phyloP scores from a whole-genome alignment of 2,113 vertebrate genomes.

The Triplophysa dalaica region DNA sequence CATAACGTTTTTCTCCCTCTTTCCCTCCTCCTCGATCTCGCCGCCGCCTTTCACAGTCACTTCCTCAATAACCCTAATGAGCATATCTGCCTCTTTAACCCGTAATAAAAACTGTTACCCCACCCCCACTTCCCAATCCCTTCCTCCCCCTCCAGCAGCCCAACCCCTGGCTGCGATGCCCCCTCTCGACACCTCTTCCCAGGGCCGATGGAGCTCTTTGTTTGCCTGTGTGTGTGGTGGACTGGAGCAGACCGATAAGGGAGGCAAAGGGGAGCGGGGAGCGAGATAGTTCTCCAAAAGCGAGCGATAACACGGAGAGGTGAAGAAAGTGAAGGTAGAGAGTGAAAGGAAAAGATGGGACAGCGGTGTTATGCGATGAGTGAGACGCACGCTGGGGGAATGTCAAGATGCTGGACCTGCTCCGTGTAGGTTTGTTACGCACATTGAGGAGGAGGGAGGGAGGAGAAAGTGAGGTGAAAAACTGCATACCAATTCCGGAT shows the following conservation, averaged over 20 bases:
- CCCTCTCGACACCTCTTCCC: slow-evolving; percentile 43
- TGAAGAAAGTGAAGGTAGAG: slow-evolving; percentile 37
- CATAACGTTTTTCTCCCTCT: background rate
- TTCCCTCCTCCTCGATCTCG: background rate
- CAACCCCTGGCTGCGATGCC: slow-evolving; percentile 34
- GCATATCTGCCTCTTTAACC: slow-evolving; percentile 26
- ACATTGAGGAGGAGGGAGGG: background rate
- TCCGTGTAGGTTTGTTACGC: slow-evolving; percentile 6
- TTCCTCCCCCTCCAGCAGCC: background rate
- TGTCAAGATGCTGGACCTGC: slow-evolving; percentile 42
- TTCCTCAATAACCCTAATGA: slow-evolving; percentile 15
- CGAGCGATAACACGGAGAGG: slow-evolving; percentile 50
- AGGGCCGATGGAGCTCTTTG: slow-evolving; percentile 49
- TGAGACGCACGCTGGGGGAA: slow-evolving; percentile 35
- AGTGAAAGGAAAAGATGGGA: slow-evolving; percentile 36
- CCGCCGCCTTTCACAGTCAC: background rate
- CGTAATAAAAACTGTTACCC: slow-evolving; percentile 38
- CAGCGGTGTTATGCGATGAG: slow-evolving; percentile 29
- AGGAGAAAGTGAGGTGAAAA: slow-evolving; percentile 15
- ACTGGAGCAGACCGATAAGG: slow-evolving; percentile 57
- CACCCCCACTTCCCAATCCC: background rate
- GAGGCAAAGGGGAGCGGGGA: slow-evolving; percentile 35
- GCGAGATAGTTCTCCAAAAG: slow-evolving; percentile 53
- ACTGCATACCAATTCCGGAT: background rate
- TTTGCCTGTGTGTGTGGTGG: slow-evolving; percentile 45